Conservation (phyloP, 2,113 vertebrate genomes). For the Lucifuga dentata region DNA sequence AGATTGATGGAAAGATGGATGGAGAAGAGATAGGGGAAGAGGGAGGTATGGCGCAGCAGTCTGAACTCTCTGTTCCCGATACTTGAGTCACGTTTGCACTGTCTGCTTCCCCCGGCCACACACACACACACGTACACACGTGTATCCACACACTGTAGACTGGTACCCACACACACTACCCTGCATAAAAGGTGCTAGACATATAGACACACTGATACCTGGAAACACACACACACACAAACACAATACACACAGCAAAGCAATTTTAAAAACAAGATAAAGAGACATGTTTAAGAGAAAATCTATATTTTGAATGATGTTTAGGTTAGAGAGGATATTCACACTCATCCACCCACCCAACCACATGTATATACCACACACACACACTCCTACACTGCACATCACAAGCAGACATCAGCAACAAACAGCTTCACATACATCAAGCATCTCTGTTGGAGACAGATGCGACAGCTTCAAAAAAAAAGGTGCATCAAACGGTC, state of each 20-base stretch:
- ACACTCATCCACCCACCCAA: not conserved
- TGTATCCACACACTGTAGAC: not conserved
- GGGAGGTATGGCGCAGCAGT: conserved; percentile 58
- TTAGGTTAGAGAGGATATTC: conserved; percentile 21
- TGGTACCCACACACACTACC: not conserved
- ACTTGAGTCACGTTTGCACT: conserved; percentile 70
- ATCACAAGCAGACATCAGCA: conserved; percentile 43
- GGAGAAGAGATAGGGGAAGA: no score
- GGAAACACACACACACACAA: not conserved
- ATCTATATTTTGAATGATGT: not conserved
- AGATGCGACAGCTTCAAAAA: conserved; percentile 46
- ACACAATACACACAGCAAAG: not conserved
- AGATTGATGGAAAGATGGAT: no score
- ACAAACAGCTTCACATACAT: conserved; percentile 47
- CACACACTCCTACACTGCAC: conserved; percentile 23
- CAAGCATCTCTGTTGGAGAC: conserved; percentile 33
- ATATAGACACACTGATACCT: not conserved
- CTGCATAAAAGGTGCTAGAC: not conserved
- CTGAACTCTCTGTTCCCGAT: conserved; percentile 73
- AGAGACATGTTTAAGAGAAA: not conserved
- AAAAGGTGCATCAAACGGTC: conserved; percentile 37
- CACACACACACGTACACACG: conserved; percentile 5
- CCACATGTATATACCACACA: conserved; percentile 1
- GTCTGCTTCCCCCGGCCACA: conserved; percentile 60
- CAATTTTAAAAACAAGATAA: not conserved